Evolutionary conservation across 2,888 invertebrate genomes (phyloP).

Genomic region (Agonopterix alstromeriana): DNA sequence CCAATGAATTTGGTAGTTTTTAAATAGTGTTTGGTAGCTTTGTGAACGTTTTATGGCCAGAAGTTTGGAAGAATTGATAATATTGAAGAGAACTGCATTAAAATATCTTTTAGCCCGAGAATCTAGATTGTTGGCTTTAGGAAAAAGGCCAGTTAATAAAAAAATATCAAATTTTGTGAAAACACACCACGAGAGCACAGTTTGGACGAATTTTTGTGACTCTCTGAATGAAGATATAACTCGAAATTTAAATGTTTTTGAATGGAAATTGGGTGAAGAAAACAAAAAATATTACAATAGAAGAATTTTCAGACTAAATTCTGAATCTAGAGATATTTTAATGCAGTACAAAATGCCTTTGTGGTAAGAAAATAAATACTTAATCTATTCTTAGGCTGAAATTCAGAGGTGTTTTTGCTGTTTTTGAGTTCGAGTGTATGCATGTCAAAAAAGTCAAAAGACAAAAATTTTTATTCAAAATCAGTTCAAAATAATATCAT

Average conservation of each 20-base stretch:
- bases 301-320: conserved; percentile 31
- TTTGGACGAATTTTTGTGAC: conserved; percentile 47
- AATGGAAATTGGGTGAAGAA: conserved; percentile 27
- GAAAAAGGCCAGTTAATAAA: conserved; percentile 52
- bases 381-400: no score
- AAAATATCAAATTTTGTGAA: conserved; percentile 53
- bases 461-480: no score
- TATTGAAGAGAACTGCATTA: conserved; percentile 46
- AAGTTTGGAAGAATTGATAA: conserved; percentile 50
- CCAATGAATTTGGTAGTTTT: conserved; percentile 2
- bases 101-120: conserved; percentile 49
- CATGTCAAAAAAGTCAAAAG: no score
- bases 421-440: no score
- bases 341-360: conserved; percentile 21
- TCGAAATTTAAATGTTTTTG: conserved; percentile 48
- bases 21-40: conserved; percentile 1
- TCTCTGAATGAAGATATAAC: conserved; percentile 55
- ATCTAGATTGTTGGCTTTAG: conserved; percentile 43
- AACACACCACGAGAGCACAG: conserved; percentile 30
- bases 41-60: conserved; percentile 43
- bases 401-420: no score
- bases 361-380: conserved; percentile 19
- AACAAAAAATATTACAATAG: conserved; percentile 12
- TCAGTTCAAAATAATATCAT: no score
- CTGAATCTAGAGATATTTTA: conserved; percentile 26